phyloP scores from a whole-genome alignment of 2,888 invertebrate species.

The Sinodicranocentrus sp. region DNA sequence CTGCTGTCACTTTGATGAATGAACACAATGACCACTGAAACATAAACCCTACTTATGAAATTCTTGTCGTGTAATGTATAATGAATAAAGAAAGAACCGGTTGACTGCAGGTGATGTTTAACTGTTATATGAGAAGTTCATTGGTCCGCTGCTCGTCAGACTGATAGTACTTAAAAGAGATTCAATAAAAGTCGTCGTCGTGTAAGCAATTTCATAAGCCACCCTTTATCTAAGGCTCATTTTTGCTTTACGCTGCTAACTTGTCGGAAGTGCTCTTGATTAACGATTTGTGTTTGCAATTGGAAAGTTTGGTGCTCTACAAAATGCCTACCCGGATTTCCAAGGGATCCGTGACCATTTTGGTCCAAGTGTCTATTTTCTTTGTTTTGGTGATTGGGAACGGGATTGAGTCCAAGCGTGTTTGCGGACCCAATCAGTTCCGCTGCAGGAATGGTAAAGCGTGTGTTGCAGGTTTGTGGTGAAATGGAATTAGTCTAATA shows the following conservation, averaged over 20 bases:
- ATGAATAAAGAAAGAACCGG: constrained; percentile 57
- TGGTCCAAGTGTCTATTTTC: too few relatives aligned
- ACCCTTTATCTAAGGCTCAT: too few relatives aligned
- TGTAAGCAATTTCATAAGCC: too few relatives aligned
- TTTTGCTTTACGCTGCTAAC: too few relatives aligned
- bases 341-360: too few relatives aligned
- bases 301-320: too few relatives aligned
- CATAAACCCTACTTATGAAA: constrained; percentile 27
- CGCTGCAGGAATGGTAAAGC: constrained; percentile 71
- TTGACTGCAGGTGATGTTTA: constrained; percentile 54
- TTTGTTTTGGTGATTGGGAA: not conserved
- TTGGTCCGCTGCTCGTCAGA: constrained; percentile 37
- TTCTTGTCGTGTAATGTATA: constrained; percentile 49
- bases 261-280: too few relatives aligned
- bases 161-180: too few relatives aligned
- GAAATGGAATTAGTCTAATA: not conserved
- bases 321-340: too few relatives aligned
- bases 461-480: constrained; percentile 70
- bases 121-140: constrained; percentile 65
- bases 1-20: constrained; percentile 57
- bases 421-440: constrained; percentile 75
- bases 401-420: constrained; percentile 37
- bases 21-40: constrained; percentile 27
- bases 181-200: too few relatives aligned
- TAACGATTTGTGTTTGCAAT: too few relatives aligned